phyloP scores from a whole-genome alignment of 2,888 invertebrate species.

The Folsomia candida region DNA sequence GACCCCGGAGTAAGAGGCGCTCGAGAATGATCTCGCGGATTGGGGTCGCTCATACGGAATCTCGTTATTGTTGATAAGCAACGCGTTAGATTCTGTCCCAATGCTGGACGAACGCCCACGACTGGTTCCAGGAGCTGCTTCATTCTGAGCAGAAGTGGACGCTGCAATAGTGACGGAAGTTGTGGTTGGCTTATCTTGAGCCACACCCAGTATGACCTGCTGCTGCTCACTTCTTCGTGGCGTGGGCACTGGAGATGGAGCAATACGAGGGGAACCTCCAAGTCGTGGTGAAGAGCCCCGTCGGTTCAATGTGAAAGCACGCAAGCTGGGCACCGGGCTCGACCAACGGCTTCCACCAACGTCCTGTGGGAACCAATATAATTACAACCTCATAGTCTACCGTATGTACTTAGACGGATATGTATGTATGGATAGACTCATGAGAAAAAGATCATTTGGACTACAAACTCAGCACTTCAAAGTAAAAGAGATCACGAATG shows the following conservation, averaged over 20 bases:
- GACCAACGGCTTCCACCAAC: constrained; percentile 50
- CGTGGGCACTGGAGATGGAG: constrained; percentile 48
- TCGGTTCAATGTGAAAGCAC: constrained; percentile 46
- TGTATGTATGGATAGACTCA: too few species aligned
- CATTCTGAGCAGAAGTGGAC: not conserved
- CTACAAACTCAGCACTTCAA: too few species aligned
- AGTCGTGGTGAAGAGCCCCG: constrained; percentile 50
- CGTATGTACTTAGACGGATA: too few species aligned
- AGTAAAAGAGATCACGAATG: too few species aligned
- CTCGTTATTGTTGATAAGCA: constrained; percentile 26
- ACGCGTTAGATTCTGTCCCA: not conserved
- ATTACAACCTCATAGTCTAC: too few species aligned
- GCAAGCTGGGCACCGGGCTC: constrained; percentile 49
- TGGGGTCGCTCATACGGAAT: constrained; percentile 39
- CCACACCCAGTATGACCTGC: constrained; percentile 2
- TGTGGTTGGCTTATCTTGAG: not conserved
- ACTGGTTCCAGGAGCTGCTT: not conserved
- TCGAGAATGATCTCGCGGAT: constrained; percentile 45
- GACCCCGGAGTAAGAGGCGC: constrained; percentile 44
- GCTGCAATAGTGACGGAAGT: not conserved
- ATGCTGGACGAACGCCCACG: not conserved
- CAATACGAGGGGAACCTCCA: constrained; percentile 48
- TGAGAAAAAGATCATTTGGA: too few species aligned
- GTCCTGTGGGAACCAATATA: constrained; percentile 28
- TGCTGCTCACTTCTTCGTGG: constrained; percentile 42